These are phyloP conservation scores for Zonotrichia leucophrys DNA, from an alignment of 2,113 vertebrate genomes.

Conservation along the genomic window DNA sequence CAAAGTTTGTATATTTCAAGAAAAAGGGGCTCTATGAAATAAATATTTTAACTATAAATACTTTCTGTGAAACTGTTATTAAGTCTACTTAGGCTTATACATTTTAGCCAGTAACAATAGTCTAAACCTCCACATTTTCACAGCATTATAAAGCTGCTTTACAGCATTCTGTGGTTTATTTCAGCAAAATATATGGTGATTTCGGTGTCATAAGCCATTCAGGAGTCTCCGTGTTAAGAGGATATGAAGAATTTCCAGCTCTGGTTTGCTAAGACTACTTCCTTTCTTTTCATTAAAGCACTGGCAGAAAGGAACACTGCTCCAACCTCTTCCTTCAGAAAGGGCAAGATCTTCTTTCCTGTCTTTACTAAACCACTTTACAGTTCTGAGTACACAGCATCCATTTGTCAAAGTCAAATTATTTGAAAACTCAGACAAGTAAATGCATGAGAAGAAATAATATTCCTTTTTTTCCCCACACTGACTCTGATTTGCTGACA, in stretches of 20 bases:
- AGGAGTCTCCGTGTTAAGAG: not conserved
- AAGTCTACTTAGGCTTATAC: not conserved
- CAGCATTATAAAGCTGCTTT: not conserved
- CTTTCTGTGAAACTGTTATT: not conserved
- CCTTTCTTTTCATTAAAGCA: not conserved
- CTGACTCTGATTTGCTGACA: not conserved
- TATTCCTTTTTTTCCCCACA: not conserved
- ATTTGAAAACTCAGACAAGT: not conserved
- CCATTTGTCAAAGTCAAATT: conserved; percentile 6
- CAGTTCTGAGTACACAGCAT: not conserved
- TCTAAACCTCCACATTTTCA: not conserved
- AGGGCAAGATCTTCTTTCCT: not conserved
- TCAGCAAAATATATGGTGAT: not conserved
- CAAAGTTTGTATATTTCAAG: not conserved
- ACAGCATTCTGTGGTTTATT: not conserved
- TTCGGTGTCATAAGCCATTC: not conserved
- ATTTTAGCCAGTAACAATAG: not conserved
- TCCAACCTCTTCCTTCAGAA: not conserved
- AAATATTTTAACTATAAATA: not conserved
- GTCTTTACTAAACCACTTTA: not conserved
- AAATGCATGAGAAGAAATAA: not conserved
- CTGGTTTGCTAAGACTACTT: not conserved
- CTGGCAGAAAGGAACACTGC: not conserved
- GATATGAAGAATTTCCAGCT: not conserved
- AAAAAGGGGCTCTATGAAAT: not conserved